A percentile compares a stretch with the other conserved stretches of the same genome.
phyloP scores from a whole-genome alignment of 2,113 vertebrate genomes.

The Neopipo cinnamomea region DNA sequence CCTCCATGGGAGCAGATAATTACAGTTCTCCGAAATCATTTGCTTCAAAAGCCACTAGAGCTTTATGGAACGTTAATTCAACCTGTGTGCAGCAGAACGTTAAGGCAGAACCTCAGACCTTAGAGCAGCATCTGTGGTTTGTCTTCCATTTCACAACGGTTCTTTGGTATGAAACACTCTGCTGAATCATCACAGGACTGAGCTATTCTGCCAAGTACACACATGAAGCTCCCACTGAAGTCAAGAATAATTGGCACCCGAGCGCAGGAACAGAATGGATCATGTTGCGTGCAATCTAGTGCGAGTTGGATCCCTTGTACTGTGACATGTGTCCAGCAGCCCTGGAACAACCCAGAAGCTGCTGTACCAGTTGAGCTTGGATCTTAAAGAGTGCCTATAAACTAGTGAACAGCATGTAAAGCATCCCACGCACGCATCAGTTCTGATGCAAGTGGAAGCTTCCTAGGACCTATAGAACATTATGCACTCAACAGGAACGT shows the following conservation, averaged over 20 bases:
- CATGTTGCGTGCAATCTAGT: neutral
- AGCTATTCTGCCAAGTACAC: constrained; percentile 25
- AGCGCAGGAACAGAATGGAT: neutral
- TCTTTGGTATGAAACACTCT: neutral
- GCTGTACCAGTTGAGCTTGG: neutral
- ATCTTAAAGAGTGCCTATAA: neutral
- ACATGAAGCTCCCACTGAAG: constrained; percentile 30
- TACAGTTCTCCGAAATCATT: neutral
- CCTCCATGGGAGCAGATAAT: neutral
- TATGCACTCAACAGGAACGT: neutral
- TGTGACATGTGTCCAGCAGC: constrained; percentile 35
- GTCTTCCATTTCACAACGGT: neutral
- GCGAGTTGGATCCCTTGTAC: neutral
- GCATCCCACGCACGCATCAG: neutral
- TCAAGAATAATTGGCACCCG: neutral
- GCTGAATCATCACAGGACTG: neutral
- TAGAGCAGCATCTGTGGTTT: neutral
- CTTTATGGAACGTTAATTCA: neutral
- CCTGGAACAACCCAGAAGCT: neutral
- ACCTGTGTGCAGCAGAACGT: accelerated
- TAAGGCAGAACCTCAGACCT: neutral
- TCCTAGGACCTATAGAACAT: constrained; percentile 9
- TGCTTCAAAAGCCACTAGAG: neutral
- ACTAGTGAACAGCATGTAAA: neutral
- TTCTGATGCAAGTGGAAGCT: neutral